A percentile compares a stretch with the other conserved stretches of the same genome.
Conservation (phyloP, 2,113 vertebrate species). For the Eira barbara region DNA sequence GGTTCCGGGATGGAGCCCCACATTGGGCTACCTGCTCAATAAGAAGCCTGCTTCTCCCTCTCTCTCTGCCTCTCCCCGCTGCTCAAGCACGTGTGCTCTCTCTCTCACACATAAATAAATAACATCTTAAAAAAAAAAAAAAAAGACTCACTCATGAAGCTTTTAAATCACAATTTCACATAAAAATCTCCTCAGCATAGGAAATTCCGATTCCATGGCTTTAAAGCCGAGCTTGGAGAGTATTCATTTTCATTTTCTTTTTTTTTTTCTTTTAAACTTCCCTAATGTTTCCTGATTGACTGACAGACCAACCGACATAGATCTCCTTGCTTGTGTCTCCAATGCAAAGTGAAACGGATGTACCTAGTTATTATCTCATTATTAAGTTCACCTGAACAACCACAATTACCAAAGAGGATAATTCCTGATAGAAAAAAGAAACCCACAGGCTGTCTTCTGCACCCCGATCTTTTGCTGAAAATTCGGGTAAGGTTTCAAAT, state of each 20-base stretch:
- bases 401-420: slow-evolving; percentile 44
- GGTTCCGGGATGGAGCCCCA: neutral
- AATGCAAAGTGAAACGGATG: slow-evolving; percentile 52
- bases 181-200: neutral
- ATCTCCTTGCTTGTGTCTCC: slow-evolving; percentile 9
- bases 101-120: neutral
- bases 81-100: neutral
- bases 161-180: slow-evolving; percentile 17
- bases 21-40: neutral
- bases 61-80: neutral
- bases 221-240: neutral
- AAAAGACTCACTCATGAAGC: neutral
- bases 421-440: slow-evolving; percentile 59
- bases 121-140: neutral
- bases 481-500: slow-evolving; percentile 37
- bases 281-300: slow-evolving; percentile 9
- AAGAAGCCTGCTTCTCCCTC: neutral
- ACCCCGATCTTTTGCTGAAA: neutral
- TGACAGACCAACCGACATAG: slow-evolving; percentile 35
- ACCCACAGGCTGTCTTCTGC: slow-evolving; percentile 24
- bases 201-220: neutral
- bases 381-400: slow-evolving; percentile 58
- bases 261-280: neutral
- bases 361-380: slow-evolving; percentile 60
- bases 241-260: neutral